Base-by-base conservation (phyloP, 2,888 invertebrate genomes). In the Cenopis cana region DNA sequence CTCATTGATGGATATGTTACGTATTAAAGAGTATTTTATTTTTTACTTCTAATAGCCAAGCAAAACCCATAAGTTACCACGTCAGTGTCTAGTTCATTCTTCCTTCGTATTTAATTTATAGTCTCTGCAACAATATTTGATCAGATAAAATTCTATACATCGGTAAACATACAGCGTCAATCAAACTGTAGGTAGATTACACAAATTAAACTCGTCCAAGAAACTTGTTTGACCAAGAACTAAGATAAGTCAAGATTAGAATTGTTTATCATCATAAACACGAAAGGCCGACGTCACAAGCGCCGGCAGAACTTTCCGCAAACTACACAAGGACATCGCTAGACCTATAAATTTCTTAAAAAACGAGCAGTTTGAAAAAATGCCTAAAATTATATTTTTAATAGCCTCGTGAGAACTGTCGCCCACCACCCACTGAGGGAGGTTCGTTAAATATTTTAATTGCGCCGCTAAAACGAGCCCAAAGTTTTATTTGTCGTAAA, bases 391-490 rank as follows among this genome's bases (percentile, higher is more conserved):
- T 87, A 91, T 90, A 85, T 90, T 90, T 90, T 92, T 93, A 93
- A 93, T 93, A 90, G 91, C 83, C 85, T 90, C 87, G 93, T 93
- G 92, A 92, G 92, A 93, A 93, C 87, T 92, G 93, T 93, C 92
- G 89, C 87, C 87, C 85, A 88, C 93, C 93, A 92, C 93, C 93
- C 92, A 93, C 93, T 89, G 93, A 74, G 93, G 82, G 82, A 78
- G 81, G 82, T 87, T 89, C 87, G 87, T 91, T 89, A 91, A 89
- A 89, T 89, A 92, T 93, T 93, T 93, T 93, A 93, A 93, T 92
- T 93, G 90, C 85, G 83, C 84, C 88, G 89, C 91, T 90, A 89
- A 91, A 90, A 91, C 86, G 86, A 85, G 82, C 87, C 89, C 84
- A 78, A 85, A 87, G 75, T 87, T 90, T 90, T 90, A 93, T 92